Evolutionary conservation across 1,140 invertebrate genomes (phyloP).

Genomic region (Rhyacophila brunnea): DNA sequence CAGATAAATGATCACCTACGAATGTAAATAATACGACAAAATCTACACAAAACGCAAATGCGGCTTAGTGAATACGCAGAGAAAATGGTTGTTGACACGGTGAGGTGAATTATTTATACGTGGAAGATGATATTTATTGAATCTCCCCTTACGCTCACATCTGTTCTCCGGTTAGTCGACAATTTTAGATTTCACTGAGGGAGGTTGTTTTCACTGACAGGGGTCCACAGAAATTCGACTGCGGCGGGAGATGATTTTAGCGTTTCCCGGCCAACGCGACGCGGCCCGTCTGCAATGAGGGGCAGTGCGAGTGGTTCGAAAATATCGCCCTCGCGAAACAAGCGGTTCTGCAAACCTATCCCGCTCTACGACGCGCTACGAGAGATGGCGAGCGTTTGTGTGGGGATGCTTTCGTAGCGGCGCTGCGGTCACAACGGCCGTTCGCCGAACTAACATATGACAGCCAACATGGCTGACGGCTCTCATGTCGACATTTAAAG

Average conservation of each 20-base stretch:
- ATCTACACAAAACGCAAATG: not conserved
- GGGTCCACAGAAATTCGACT: not conserved
- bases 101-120: slow-evolving; percentile 23
- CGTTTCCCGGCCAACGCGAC: too few species aligned
- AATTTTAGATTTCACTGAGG: not conserved
- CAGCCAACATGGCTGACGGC: not conserved
- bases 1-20: slow-evolving; percentile 20
- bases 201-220: not conserved
- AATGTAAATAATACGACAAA: slow-evolving; percentile 42
- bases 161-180: not conserved
- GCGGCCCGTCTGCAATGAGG: slow-evolving; percentile 14
- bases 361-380: not conserved
- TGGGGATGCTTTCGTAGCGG: too few species aligned
- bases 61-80: not conserved
- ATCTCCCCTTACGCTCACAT: slow-evolving; percentile 2
- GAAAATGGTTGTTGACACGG: slow-evolving; percentile 18
- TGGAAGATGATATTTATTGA: slow-evolving; percentile 7
- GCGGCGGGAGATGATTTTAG: not conserved
- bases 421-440: not conserved
- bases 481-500: not conserved
- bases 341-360: slow-evolving; percentile 37
- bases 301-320: slow-evolving; percentile 37
- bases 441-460: not conserved
- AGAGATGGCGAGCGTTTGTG: not conserved
- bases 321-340: slow-evolving; percentile 42